phyloP scores from a whole-genome alignment of 2,797 vertebrate genomes.

The Crocodylus rhombifer region DNA sequence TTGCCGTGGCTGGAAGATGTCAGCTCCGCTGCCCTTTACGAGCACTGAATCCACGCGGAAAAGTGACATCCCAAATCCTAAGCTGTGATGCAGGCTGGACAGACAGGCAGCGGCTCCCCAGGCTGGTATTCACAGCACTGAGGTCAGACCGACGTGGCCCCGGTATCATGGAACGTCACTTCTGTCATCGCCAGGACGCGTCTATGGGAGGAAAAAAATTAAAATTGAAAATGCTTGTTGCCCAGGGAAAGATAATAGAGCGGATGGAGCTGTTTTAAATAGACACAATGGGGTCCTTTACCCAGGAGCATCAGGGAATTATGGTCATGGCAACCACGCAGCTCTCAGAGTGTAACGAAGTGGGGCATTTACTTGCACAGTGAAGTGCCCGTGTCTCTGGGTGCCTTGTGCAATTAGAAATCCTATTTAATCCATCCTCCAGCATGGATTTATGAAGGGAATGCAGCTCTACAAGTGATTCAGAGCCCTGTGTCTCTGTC shows the following conservation, averaged over 20 bases:
- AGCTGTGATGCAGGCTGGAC: not conserved
- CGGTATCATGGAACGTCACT: not conserved
- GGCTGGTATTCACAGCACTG: not conserved
- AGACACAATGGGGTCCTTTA: not conserved
- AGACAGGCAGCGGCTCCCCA: not conserved
- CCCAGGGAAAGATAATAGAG: not conserved
- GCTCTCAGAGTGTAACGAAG: not conserved
- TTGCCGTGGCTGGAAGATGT: too few relatives aligned
- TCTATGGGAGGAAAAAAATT: not conserved
- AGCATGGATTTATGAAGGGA: not conserved
- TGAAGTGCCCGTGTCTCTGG: not conserved
- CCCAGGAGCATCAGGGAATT: not conserved
- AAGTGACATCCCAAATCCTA: not conserved
- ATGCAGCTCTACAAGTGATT: not conserved
- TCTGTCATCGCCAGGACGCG: not conserved
- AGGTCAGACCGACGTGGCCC: not conserved
- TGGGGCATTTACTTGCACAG: not conserved
- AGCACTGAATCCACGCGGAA: not conserved
- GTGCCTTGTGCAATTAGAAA: conserved; percentile 4
- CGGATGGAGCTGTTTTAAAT: not conserved
- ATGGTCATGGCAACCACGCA: accelerated
- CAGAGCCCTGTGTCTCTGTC: not conserved
- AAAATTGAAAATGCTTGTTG: not conserved
- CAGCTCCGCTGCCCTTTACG: not conserved
- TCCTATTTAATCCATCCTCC: not conserved